Evolutionary conservation across 2,113 vertebrate genomes (phyloP).

Genomic region (Nipponia nippon): DNA sequence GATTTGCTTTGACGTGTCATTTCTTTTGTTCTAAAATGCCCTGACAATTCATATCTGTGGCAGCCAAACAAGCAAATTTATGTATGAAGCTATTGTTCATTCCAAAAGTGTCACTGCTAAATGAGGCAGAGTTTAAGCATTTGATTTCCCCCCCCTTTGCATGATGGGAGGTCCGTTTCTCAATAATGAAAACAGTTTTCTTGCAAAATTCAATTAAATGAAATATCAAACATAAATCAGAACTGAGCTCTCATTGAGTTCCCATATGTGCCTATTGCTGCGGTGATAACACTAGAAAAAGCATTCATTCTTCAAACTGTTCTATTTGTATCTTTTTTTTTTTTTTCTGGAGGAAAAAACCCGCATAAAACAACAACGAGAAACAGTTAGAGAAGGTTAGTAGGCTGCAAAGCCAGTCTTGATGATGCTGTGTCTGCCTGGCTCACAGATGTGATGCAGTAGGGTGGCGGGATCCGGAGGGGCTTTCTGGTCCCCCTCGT

Average conservation of each 20-base stretch:
- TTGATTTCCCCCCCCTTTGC: not conserved
- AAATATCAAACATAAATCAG: constrained; percentile 48
- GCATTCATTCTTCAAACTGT: not conserved
- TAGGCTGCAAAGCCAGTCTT: not conserved
- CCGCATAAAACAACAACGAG: not conserved
- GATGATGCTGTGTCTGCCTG: not conserved
- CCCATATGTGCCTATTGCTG: constrained; percentile 27
- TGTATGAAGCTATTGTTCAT: constrained; percentile 36
- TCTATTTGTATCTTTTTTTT: not conserved
- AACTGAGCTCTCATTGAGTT: not conserved
- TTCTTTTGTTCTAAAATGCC: constrained; percentile 42
- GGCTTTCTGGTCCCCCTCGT: not conserved
- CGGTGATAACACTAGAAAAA: not conserved
- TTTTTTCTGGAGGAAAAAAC: not conserved
- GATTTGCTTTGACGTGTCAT: constrained; percentile 9
- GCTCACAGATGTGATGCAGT: accelerated
- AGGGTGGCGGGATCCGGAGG: not conserved
- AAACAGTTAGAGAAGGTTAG: not conserved
- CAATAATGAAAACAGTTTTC: constrained; percentile 57
- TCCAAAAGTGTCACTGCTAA: constrained; percentile 35
- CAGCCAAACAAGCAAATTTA: constrained; percentile 39
- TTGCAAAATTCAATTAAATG: constrained; percentile 57
- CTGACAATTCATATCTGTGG: constrained; percentile 33
- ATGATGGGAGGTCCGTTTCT: constrained; percentile 58
- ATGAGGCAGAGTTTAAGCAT: constrained; percentile 41